These are phyloP conservation scores for Cheilosia grossa DNA, from an alignment of 2,888 invertebrate genomes.

Conservation along the genomic window DNA sequence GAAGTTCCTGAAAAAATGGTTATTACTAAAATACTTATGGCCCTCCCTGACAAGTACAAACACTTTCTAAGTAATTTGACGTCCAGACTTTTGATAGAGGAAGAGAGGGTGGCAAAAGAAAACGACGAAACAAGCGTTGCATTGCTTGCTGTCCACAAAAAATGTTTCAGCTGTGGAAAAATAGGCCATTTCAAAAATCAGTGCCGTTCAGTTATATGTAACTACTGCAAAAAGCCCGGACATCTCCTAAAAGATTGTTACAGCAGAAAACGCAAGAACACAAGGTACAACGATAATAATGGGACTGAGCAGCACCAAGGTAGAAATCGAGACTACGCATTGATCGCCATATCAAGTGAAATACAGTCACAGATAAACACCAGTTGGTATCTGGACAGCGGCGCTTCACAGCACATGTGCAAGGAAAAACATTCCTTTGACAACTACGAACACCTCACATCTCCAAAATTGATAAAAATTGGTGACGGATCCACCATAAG, in stretches of 20 bases:
- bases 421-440: background rate
- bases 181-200: background rate
- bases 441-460: background rate
- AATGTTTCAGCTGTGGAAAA: background rate
- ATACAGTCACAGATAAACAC: background rate
- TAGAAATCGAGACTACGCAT: background rate
- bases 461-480: slow-evolving; percentile 4
- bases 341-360: background rate
- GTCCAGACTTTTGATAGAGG: background rate
- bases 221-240: slow-evolving; percentile 16
- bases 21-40: background rate
- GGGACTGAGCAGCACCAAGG: slow-evolving; percentile 1
- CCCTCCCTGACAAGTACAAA: background rate
- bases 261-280: background rate
- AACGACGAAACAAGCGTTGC: slow-evolving; percentile 5
- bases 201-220: background rate
- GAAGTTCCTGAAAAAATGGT: slow-evolving; percentile 12
- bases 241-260: slow-evolving; percentile 15
- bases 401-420: slow-evolving; percentile 6
- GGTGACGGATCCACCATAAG: background rate
- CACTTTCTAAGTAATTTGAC: background rate
- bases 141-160: background rate
- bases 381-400: slow-evolving; percentile 24
- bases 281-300: background rate
- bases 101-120: slow-evolving; percentile 18